phyloP scores from a whole-genome alignment of 1,140 invertebrate species.

The Drosophila nigrodunni region DNA sequence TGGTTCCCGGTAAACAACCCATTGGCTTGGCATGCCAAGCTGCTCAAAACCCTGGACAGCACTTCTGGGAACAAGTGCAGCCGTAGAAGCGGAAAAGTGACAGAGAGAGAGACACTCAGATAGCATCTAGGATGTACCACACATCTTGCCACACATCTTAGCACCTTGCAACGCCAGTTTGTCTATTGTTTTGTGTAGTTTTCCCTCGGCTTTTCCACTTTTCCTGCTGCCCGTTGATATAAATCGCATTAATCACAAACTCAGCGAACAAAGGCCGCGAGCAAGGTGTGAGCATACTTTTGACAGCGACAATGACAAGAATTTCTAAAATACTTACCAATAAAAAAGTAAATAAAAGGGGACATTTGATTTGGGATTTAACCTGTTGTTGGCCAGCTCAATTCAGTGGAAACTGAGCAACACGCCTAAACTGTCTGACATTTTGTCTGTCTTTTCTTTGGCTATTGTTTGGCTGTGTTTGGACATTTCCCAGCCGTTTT shows the following conservation, averaged over 20 bases:
- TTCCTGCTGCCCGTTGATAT: constrained; percentile 53
- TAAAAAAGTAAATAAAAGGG: background rate
- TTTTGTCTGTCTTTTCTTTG: constrained; percentile 40
- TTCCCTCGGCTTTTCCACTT: constrained; percentile 54
- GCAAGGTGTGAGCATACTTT: constrained; percentile 72
- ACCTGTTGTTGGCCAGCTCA: constrained; percentile 28
- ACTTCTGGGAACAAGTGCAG: background rate
- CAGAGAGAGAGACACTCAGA: background rate
- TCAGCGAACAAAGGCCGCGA: constrained; percentile 31
- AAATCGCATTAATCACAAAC: constrained; percentile 75
- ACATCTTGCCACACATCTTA: constrained; percentile 39
- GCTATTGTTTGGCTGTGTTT: background rate
- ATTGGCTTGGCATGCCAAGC: constrained; percentile 54
- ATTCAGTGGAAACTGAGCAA: constrained; percentile 44
- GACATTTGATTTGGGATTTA: constrained; percentile 24
- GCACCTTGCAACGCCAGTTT: constrained; percentile 56
- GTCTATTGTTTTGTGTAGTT: constrained; percentile 27
- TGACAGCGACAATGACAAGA: constrained; percentile 72
- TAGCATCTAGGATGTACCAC: constrained; percentile 25
- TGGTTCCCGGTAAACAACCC: constrained; percentile 72
- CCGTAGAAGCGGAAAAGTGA: background rate
- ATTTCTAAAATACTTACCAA: constrained; percentile 19
- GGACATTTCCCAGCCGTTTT: constrained; percentile 3
- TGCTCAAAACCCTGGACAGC: background rate
- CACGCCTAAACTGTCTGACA: constrained; percentile 47